Evolutionary conservation across 1,140 invertebrate genomes (phyloP), one percentile per base, ranked within the genome.

Genomic region (Oryctes rhinoceros): DNA sequence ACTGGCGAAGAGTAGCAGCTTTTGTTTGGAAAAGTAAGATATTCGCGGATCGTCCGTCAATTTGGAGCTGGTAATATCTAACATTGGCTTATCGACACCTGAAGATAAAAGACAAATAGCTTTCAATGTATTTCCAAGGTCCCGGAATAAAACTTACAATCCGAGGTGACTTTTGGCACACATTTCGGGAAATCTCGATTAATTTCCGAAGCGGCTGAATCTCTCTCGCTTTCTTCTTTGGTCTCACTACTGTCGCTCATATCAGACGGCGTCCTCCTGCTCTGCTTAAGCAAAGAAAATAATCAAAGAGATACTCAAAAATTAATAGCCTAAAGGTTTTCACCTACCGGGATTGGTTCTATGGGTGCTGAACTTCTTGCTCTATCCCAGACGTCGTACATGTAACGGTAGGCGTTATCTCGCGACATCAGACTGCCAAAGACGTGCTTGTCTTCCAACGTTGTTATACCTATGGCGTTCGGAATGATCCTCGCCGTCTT

Each of bases 391-490:
- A 88, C 85, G 35, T 85, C 86, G 39, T 65, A 84, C 93, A 97
- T 95, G 62, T 96, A 90, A 84, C 94, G 94, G 88, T 94, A 97
- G 0, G 96, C 96, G 80, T 92, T 92, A 86, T 98, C 96, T 59
- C 96, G 89, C 30, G 96, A 97, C 59, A 98, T 90, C 81, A 98
- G 91, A 76, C 95, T 97, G 47, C 95, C 94, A 88, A 98, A 97
- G 20, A 97, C 94, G 87, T 96, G 96, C 81, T 96, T 94, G 79
- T 87, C 86, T 84, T 96, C 95, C 81, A 94, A 92, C 76, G 95
- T 93, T n/a, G 95, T 96, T 20, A 98, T 92, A 20, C 96, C 96
- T 67, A 98, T 94, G 30, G 96, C 96, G 89, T 98, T 98, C 44
- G 96, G 96, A 84, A 95, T 94, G 48, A 98, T 95, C 81, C 94